Conservation (phyloP, 1,140 invertebrate genomes). For the Cherax destructor region DNA sequence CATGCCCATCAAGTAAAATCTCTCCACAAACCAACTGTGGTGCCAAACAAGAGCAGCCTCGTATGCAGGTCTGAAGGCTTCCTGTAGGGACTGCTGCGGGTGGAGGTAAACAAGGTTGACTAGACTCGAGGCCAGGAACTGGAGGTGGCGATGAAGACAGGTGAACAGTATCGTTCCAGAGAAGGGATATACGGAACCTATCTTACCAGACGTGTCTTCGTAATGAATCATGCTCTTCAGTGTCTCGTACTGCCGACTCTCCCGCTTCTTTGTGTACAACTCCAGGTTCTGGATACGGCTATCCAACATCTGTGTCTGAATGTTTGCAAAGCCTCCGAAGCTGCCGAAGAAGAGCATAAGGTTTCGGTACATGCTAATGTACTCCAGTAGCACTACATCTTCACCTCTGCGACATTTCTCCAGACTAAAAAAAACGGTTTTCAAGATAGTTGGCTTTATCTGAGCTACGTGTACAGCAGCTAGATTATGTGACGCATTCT, state of each 20-base stretch:
- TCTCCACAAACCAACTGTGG: conserved; percentile 39
- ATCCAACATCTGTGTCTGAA: conserved; percentile 43
- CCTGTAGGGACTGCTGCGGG: not conserved
- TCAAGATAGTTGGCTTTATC: not conserved
- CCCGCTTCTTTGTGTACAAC: not conserved
- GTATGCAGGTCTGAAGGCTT: conserved; percentile 32
- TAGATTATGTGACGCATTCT: not conserved
- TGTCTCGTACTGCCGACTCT: conserved; percentile 18
- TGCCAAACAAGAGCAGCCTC: conserved; percentile 4
- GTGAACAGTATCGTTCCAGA: conserved; percentile 43
- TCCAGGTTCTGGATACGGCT: conserved; percentile 9
- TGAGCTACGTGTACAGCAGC: not conserved
- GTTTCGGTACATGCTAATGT: conserved; percentile 47
- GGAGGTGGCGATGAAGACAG: conserved; percentile 56
- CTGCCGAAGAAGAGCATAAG: conserved; percentile 25
- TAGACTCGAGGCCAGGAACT: conserved; percentile 18
- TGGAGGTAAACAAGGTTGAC: not conserved
- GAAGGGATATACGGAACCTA: conserved; percentile 4
- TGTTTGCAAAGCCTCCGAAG: conserved; percentile 36
- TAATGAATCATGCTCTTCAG: conserved; percentile 32
- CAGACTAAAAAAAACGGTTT: not conserved
- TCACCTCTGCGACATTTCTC: not conserved
- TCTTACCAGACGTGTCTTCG: conserved; percentile 15
- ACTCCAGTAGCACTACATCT: conserved; percentile 19
- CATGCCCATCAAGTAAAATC: conserved; percentile 36